Evolutionary conservation across 1,140 invertebrate species (phyloP).

Genomic region (Lutraria rhynchaena): DNA sequence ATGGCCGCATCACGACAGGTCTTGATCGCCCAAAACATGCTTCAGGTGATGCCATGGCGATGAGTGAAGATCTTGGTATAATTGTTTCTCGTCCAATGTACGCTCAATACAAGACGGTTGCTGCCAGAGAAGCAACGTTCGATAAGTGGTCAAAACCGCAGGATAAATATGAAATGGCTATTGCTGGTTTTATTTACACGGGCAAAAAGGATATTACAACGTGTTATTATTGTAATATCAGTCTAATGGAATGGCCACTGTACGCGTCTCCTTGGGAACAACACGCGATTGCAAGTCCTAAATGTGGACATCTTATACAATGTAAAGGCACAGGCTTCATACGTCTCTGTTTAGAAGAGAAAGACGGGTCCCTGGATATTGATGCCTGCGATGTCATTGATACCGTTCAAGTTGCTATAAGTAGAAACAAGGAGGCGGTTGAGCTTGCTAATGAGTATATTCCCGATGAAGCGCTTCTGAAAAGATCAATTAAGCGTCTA

Average conservation of each 20-base stretch:
- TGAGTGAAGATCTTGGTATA: no score
- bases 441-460: neutral
- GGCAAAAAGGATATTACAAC: neutral
- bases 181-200: constrained; percentile 1
- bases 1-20: no score
- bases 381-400: neutral
- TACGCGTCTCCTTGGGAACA: constrained; percentile 2
- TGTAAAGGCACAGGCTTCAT: constrained; percentile 1
- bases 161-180: neutral
- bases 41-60: no score
- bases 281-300: constrained; percentile 10
- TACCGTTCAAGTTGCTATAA: constrained; percentile 2
- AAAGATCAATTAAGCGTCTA: neutral
- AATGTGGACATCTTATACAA: constrained; percentile 4
- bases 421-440: constrained; percentile 3
- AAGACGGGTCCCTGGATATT: neutral
- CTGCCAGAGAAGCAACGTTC: no score
- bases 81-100: no score
- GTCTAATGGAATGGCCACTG: constrained; percentile 1
- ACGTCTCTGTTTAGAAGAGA: neutral
- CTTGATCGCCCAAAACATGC: no score
- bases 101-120: no score
- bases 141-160: no score
- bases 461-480: neutral
- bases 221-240: constrained; percentile 1